Evolutionary conservation across 2,113 vertebrate genomes (phyloP).

Genomic region (Nannobrachium achirus): DNA sequence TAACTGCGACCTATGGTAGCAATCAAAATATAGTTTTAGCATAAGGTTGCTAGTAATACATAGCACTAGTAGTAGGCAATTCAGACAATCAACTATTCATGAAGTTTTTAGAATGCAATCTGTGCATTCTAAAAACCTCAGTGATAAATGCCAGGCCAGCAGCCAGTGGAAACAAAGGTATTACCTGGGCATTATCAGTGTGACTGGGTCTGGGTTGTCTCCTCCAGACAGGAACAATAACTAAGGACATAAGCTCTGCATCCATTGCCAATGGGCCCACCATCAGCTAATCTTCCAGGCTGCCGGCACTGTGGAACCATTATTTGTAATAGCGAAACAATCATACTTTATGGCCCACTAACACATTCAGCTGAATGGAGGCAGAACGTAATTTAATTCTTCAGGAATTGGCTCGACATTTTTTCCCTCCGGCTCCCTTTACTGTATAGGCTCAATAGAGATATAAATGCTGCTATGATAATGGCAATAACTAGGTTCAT

Average conservation of each 20-base stretch:
- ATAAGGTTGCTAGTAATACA: too few species aligned
- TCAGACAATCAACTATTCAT: too few species aligned
- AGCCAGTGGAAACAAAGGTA: constrained; percentile 3
- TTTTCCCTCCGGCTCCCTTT: constrained; percentile 63
- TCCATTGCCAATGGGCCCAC: constrained; percentile 66
- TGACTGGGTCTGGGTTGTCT: constrained; percentile 22
- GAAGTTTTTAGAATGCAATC: too few species aligned
- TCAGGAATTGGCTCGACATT: constrained; percentile 75
- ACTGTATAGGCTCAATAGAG: constrained; percentile 73
- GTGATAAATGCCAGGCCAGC: not conserved
- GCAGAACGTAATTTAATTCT: constrained; percentile 78
- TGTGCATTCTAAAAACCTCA: too few species aligned
- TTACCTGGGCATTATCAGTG: constrained; percentile 16
- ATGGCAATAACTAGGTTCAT: constrained; percentile 78
- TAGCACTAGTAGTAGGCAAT: too few species aligned
- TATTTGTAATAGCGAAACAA: constrained; percentile 84
- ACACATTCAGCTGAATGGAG: constrained; percentile 71
- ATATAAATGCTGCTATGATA: constrained; percentile 80
- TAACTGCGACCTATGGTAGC: too few species aligned
- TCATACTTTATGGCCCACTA: constrained; percentile 81
- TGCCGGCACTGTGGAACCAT: constrained; percentile 73
- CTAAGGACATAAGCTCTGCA: constrained; percentile 58
- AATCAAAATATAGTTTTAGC: too few species aligned
- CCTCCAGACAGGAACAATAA: constrained; percentile 51
- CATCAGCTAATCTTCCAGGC: constrained; percentile 73